Evolutionary conservation across 37 sponge, comb jelly and placozoan genomes (phyloP), one percentile per base, ranked within the genome.

Genomic region (Haliclona indistincta): DNA sequence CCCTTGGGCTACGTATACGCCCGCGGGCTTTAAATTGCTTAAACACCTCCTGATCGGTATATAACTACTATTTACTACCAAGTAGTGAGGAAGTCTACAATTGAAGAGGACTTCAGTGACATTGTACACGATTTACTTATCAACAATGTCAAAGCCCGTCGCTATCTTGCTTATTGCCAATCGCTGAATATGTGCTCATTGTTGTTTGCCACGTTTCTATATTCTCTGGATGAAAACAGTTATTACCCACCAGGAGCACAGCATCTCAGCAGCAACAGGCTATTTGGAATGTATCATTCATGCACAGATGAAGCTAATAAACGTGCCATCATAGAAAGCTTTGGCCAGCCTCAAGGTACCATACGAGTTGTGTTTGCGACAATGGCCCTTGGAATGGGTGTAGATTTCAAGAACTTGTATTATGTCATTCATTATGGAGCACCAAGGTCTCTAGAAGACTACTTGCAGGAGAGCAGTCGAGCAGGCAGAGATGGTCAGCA

Each of bases 351-450:
- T 40, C 58, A 70, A 53, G 73, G 73, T 44, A 58, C 52, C n/a
- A 58, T 70, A 25, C 73, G 73, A 70, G 73, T 70, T n/a, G 84
- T 83, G n/a, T 83, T 83, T 77, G 84, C 84, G 6, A 83, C 84
- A 23, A 68, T 67, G 3, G n/a, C n/a, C n/a, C n/a, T n/a, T n/a
- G n/a, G n/a, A n/a, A n/a, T n/a, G n/a, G n/a, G n/a, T n/a, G n/a
- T 78, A 26, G 38, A 78, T 37, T 40, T 78, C 8, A 13, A 25
- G 54, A 56, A 66, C 36, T 55, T 83, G 26, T 67, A 75, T 49
- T 25, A 15, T 11, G 53, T 75, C 26, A 66, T 76, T 36, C 84
- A 83, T 35, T 65, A 83, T 68, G 73, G 53, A 4, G 73, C 73
- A 53, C 56, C 53, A 29, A 47, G 67, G 2, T 34, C 26, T 22